Percentiles rank a stretch among this genome's conserved stretches.
Evolutionary conservation across 1,140 invertebrate genomes (phyloP).

Genomic region (Listronotus oregonensis): DNA sequence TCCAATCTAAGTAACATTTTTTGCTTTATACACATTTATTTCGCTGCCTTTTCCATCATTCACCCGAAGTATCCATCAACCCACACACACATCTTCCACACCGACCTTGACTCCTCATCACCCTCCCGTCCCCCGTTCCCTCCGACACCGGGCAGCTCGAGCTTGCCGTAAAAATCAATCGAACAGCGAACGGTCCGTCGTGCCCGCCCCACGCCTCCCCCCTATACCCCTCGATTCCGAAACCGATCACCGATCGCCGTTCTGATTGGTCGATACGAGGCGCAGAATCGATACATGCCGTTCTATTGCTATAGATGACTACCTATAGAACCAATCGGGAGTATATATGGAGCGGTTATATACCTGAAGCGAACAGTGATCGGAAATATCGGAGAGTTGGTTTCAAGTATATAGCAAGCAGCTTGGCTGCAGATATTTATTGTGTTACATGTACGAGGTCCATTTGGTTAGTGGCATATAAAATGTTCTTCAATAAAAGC

Average conservation of each 20-base stretch:
- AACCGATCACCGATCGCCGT: slow-evolving; percentile 38
- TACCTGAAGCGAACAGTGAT: slow-evolving; percentile 30
- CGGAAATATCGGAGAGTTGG: slow-evolving; percentile 27
- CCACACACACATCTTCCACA: slow-evolving; percentile 2
- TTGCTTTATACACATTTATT: too few species aligned
- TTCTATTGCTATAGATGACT: slow-evolving; percentile 58
- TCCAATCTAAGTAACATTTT: too few species aligned
- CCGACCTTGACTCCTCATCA: slow-evolving; percentile 32
- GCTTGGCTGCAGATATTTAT: background rate
- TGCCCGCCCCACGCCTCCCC: slow-evolving; percentile 20
- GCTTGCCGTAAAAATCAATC: slow-evolving; percentile 34
- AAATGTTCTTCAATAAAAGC: too few species aligned
- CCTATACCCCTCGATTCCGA: slow-evolving; percentile 16
- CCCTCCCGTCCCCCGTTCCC: background rate
- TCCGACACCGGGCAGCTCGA: slow-evolving; percentile 13
- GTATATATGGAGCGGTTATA: slow-evolving; percentile 36
- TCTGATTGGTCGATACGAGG: slow-evolving; percentile 47
- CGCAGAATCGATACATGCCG: slow-evolving; percentile 57
- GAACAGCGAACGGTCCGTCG: slow-evolving; percentile 31
- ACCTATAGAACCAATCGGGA: slow-evolving; percentile 56
- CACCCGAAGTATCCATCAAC: background rate
- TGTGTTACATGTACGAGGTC: background rate
- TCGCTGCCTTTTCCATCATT: too few species aligned
- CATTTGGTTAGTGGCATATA: background rate
- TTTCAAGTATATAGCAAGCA: slow-evolving; percentile 9